Evolutionary conservation across 2,888 invertebrate genomes (phyloP).

Genomic region (Ommatoiulus sabulosus): DNA sequence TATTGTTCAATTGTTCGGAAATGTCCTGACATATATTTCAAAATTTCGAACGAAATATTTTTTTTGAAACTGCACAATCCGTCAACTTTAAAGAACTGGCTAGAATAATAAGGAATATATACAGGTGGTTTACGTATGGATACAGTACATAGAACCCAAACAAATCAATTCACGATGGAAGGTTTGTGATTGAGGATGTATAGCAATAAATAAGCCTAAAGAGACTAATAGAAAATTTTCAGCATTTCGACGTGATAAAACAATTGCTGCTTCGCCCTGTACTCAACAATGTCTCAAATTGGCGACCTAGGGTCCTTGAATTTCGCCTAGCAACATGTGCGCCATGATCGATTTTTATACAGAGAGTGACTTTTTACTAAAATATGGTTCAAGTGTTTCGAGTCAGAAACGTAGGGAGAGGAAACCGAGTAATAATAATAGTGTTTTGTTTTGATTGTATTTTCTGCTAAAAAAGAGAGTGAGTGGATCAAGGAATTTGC

Average conservation of each 20-base stretch:
- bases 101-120: no score
- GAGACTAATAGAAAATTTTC: background rate
- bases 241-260: background rate
- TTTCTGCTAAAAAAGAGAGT: slow-evolving; percentile 10
- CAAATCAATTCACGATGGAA: no score
- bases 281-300: slow-evolving; percentile 26
- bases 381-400: background rate
- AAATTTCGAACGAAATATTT: no score
- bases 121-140: no score
- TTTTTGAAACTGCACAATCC: no score
- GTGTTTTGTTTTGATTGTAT: slow-evolving; percentile 34
- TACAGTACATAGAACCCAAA: no score
- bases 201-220: slow-evolving; percentile 1
- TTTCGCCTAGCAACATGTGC: slow-evolving; percentile 24
- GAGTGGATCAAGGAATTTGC: slow-evolving; percentile 28
- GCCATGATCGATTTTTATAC: slow-evolving; percentile 27
- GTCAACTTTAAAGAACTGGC: no score
- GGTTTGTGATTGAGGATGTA: background rate
- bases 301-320: slow-evolving; percentile 34
- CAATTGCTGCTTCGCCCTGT: slow-evolving; percentile 31
- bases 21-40: no score
- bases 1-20: no score
- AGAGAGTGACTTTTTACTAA: slow-evolving; percentile 26
- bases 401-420: background rate
- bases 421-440: slow-evolving; percentile 23